Conservation (phyloP, 2,888 invertebrate genomes). For the Agrilus cyanescens region DNA sequence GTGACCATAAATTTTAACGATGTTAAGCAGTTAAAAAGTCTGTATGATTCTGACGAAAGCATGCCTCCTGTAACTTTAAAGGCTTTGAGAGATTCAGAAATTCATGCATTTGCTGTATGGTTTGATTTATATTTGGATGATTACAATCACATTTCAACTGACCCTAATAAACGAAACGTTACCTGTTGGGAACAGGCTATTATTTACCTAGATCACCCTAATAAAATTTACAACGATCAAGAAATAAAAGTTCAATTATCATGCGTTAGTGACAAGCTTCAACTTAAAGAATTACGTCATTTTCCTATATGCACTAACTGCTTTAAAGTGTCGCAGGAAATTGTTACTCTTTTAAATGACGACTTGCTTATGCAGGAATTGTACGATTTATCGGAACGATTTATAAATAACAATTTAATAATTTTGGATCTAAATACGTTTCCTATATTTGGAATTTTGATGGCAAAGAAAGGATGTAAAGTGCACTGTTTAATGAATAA, state of each 20-base stretch:
- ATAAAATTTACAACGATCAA: slow-evolving; percentile 26
- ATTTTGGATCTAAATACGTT: slow-evolving; percentile 50
- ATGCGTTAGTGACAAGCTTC: slow-evolving; percentile 33
- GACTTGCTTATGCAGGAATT: slow-evolving; percentile 25
- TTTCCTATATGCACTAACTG: slow-evolving; percentile 16
- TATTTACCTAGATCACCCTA: slow-evolving; percentile 44
- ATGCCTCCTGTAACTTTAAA: slow-evolving; percentile 26
- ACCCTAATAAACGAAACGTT: slow-evolving; percentile 40
- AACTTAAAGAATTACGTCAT: slow-evolving; percentile 10
- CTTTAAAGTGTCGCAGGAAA: slow-evolving; percentile 23
- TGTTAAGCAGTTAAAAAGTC: slow-evolving; percentile 35
- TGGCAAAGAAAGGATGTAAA: slow-evolving; percentile 39
- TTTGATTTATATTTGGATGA: slow-evolving; percentile 60
- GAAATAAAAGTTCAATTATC: slow-evolving; percentile 31
- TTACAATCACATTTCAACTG: slow-evolving; percentile 47
- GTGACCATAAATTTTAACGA: slow-evolving; percentile 53
- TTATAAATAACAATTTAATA: slow-evolving; percentile 28
- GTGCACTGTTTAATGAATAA: slow-evolving; percentile 34
- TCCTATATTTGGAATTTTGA: slow-evolving; percentile 48
- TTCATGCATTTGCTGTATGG: slow-evolving; percentile 60
- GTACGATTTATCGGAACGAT: slow-evolving; percentile 31
- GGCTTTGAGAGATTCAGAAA: slow-evolving; percentile 37
- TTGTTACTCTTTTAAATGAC: slow-evolving; percentile 29
- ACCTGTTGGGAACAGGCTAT: slow-evolving; percentile 73
- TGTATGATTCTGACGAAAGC: slow-evolving; percentile 19